Conservation (phyloP, 2,888 invertebrate genomes). For the Ectemnius cavifrons region DNA sequence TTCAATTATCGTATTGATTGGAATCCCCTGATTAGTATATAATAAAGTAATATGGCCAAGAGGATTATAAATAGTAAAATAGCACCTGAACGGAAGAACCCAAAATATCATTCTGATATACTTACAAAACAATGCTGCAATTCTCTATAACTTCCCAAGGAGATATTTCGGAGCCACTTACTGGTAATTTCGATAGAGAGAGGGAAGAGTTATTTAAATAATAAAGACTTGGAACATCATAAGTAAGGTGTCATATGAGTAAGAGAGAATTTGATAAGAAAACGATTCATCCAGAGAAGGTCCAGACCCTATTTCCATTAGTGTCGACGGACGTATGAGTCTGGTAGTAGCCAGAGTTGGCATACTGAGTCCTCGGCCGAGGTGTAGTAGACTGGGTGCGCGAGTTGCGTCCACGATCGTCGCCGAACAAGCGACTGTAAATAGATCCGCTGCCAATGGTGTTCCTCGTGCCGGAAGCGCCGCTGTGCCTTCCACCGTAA, state of each 20-base stretch:
- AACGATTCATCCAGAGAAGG: conserved; percentile 67
- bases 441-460: conserved; percentile 65
- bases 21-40: too few relatives aligned
- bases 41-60: neutral
- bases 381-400: conserved; percentile 39
- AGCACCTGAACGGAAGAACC: neutral
- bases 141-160: neutral
- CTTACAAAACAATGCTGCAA: neutral
- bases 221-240: too few relatives aligned
- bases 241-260: neutral
- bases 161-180: too few relatives aligned
- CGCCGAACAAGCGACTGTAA: conserved; percentile 66
- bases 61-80: neutral
- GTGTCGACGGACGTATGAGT: conserved; percentile 67
- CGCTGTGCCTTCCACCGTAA: conserved; percentile 52
- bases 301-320: conserved; percentile 73
- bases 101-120: neutral
- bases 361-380: conserved; percentile 43
- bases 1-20: too few relatives aligned
- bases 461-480: conserved; percentile 63
- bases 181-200: neutral
- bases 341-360: conserved; percentile 63
- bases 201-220: neutral
- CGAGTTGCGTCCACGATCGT: conserved; percentile 28
- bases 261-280: neutral